Conservation (phyloP, 2,113 vertebrate genomes). For the Hippolais icterina region DNA sequence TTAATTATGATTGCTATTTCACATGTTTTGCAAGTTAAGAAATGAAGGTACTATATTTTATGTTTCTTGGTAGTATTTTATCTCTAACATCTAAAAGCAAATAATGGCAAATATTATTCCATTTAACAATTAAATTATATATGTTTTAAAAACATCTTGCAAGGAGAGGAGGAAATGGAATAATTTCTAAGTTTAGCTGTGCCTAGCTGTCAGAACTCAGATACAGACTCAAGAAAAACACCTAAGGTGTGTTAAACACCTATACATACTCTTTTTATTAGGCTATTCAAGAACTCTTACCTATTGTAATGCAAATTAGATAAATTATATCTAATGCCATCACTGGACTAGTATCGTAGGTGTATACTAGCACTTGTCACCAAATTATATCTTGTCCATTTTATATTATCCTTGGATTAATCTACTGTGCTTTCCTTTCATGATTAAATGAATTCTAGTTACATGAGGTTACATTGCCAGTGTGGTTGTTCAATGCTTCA, state of each 20-base stretch:
- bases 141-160: neutral
- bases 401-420: neutral
- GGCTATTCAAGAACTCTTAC: neutral
- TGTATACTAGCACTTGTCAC: neutral
- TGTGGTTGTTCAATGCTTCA: neutral
- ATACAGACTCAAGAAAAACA: neutral
- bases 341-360: neutral
- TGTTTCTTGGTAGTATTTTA: neutral
- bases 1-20: neutral
- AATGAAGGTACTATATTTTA: neutral
- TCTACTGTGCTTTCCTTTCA: neutral
- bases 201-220: neutral
- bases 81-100: neutral
- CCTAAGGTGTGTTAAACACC: neutral
- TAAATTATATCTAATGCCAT: neutral
- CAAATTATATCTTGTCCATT: neutral
- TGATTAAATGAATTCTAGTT: neutral
- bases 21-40: neutral
- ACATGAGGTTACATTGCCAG: neutral
- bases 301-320: neutral
- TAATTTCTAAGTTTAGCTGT: neutral
- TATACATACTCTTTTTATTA: neutral
- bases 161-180: neutral
- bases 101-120: neutral
- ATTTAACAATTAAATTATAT: neutral